phyloP scores from a whole-genome alignment of 2,113 vertebrate species.

The Corvus cornix region DNA sequence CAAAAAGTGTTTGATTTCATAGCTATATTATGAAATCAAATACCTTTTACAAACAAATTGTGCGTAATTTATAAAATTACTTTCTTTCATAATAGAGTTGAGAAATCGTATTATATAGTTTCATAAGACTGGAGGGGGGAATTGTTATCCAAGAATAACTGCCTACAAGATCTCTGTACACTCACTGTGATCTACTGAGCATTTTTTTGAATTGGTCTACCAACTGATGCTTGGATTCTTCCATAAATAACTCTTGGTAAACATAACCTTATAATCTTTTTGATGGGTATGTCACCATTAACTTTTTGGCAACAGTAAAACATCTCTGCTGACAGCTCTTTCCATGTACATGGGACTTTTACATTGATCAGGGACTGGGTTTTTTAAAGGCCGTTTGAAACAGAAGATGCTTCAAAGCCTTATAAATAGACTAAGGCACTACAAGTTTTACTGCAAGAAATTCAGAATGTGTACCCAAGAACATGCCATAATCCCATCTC shows the following conservation, averaged over 20 bases:
- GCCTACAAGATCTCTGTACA: neutral
- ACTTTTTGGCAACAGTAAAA: neutral
- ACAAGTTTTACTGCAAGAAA: neutral
- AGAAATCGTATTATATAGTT: neutral
- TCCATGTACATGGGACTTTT: neutral
- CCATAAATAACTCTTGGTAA: neutral
- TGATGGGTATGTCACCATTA: neutral
- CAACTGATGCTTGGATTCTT: neutral
- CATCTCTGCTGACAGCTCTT: neutral
- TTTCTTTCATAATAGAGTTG: neutral
- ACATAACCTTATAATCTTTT: neutral
- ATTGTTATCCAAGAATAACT: neutral
- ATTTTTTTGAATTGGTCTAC: neutral
- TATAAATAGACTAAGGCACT: neutral
- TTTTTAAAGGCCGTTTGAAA: neutral
- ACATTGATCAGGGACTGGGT: neutral
- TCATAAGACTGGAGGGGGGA: rapidly evolving
- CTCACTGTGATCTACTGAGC: neutral
- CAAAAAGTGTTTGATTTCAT: neutral
- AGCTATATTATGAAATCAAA: neutral
- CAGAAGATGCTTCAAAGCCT: neutral
- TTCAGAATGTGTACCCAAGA: neutral
- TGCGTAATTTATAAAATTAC: neutral
- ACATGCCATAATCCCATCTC: neutral
- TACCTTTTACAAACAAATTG: neutral